Percentiles rank a stretch among this genome's conserved stretches.
Conservation (phyloP, 92 coral and sea anemone species). For the Parazoanthus darwini region DNA sequence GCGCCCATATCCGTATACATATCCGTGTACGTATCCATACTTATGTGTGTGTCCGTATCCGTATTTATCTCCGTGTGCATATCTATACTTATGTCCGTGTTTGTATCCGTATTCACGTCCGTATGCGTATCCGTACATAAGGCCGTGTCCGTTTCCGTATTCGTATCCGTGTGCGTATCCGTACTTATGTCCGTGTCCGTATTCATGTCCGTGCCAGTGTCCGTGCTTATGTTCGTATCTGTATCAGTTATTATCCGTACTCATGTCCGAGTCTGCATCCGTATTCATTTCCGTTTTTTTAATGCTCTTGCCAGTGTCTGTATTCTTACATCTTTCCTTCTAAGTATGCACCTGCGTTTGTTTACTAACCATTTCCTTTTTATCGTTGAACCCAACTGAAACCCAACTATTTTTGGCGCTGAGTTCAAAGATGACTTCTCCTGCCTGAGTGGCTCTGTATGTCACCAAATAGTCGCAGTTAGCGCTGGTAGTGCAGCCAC, state of each 20-base stretch:
- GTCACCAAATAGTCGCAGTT: conserved; percentile 72
- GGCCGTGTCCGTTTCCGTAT: too few relatives aligned
- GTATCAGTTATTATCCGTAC: too few relatives aligned
- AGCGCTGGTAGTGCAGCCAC: conserved; percentile 51
- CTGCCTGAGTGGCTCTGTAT: conserved; percentile 47
- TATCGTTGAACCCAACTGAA: conserved; percentile 67
- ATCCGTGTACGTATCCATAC: background rate
- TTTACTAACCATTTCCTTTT: conserved; percentile 56
- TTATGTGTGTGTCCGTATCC: too few relatives aligned
- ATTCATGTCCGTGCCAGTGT: background rate
- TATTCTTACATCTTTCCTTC: background rate
- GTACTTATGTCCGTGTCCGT: too few relatives aligned
- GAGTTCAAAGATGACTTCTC: conserved; percentile 62
- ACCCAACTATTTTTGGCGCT: conserved; percentile 64
- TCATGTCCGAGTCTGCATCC: too few relatives aligned
- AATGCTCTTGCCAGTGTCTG: background rate
- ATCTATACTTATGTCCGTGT: too few relatives aligned
- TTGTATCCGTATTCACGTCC: too few relatives aligned
- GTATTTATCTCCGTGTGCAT: too few relatives aligned
- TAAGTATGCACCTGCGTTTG: background rate
- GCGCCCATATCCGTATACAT: background rate
- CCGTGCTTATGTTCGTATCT: too few relatives aligned
- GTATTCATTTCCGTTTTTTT: background rate
- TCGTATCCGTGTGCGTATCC: too few relatives aligned
- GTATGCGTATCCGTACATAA: too few relatives aligned